Evolutionary conservation across 2,113 vertebrate species (phyloP).

Genomic region (Melanocharis versteri): DNA sequence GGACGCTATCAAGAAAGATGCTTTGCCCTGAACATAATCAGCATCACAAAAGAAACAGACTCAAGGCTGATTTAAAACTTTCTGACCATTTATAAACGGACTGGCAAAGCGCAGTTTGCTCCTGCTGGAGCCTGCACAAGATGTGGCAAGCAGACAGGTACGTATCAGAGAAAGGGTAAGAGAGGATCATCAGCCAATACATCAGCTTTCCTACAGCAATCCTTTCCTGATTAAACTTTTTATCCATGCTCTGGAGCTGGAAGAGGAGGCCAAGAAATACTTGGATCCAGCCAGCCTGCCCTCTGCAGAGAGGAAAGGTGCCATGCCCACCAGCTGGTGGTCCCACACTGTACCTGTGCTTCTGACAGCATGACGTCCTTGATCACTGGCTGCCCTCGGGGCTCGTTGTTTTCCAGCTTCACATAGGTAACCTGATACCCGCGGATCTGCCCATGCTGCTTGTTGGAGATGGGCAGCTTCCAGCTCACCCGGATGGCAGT

Average conservation of each 20-base stretch:
- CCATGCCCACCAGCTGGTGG: not conserved
- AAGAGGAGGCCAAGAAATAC: not conserved
- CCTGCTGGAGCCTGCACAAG: not conserved
- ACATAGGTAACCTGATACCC: constrained; percentile 95
- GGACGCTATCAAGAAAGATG: not conserved
- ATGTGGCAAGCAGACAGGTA: not conserved
- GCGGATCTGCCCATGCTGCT: constrained; percentile 90
- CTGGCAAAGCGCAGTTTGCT: not conserved
- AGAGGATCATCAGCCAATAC: not conserved
- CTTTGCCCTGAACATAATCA: not conserved
- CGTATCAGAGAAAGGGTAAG: not conserved
- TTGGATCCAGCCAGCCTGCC: not conserved
- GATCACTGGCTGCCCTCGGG: constrained; percentile 84
- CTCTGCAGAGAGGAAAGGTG: not conserved
- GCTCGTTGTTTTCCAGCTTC: constrained; percentile 86
- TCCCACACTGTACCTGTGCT: constrained; percentile 81
- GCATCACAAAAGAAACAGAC: not conserved
- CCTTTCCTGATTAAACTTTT: not conserved
- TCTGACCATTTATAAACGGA: not conserved
- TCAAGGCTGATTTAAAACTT: not conserved
- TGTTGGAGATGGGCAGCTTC: constrained; percentile 87
- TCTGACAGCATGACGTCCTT: constrained; percentile 86
- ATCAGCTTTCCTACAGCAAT: not conserved
- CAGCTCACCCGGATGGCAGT: constrained; percentile 88
- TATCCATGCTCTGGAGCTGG: not conserved